Base-by-base conservation (phyloP, 2,888 invertebrate genomes). In the Cerastis rubricosa region DNA sequence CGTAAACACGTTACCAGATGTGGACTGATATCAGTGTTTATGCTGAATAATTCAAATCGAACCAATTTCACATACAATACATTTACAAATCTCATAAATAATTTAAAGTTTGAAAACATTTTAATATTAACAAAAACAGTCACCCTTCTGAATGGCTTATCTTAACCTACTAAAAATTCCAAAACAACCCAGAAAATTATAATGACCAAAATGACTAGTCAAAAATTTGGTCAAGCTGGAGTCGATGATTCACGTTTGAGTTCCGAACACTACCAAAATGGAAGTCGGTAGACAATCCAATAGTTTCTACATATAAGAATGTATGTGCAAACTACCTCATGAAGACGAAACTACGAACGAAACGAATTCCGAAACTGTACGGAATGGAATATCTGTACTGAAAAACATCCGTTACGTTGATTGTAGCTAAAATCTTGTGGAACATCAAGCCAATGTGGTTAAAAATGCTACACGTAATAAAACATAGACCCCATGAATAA, bases 161-260 rank as follows among this genome's bases (percentile, higher is more conserved):
- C 89, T 90, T 91, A 92, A 90, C 89, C 91, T 93, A 94, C 95
- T 95, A 95, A 94, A 94, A 94, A 95, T 94, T 94, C 94, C 93
- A 88, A 91, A 92, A 93, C 91, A 91, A 90, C 90, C 92, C 92
- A 93, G 92, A 94, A 94, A 94, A 94, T 94, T 93, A 90, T 94
- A 94, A 94, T 91, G 92, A 94, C 91, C 90, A 88, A 85, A 92
- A 94, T 96, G 94, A 96, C 95, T 94, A 89, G 93, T 91, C 94
- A 91, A 89, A 93, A 91, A 84, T 81, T 81, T 73, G 82, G 81
- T 72, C 80, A 89, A 83, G 87, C 25, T 69, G 49, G 76, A 77
- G 66, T 72, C 17, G 54, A 25, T 59, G n/a, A 5, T 57, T 67
- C 49, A 40, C 4, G 47, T 7, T 73, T 47, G 70, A 80, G 90